Evolutionary conservation across 2,888 invertebrate species (phyloP).

Genomic region (Tenthredo livida): DNA sequence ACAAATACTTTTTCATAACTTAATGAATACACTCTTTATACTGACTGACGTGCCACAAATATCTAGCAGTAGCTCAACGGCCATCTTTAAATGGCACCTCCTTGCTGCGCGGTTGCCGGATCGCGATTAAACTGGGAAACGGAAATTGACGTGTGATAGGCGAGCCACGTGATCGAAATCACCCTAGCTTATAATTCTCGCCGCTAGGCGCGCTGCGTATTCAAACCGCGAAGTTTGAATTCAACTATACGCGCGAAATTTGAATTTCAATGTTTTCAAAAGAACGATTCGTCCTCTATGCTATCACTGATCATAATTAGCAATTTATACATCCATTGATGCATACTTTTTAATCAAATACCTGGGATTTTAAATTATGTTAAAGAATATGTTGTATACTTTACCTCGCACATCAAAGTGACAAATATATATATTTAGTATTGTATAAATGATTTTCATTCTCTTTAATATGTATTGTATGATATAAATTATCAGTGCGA

Average conservation of each 20-base stretch:
- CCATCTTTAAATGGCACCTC: constrained; percentile 75
- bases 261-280: background rate
- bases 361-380: background rate
- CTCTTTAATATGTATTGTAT: background rate
- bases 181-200: background rate
- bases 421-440: background rate
- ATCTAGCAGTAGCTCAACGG: constrained; percentile 70
- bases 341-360: background rate
- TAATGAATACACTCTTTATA: background rate
- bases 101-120: constrained; percentile 58
- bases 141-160: background rate
- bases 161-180: background rate
- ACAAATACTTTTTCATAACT: background rate
- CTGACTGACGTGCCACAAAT: constrained; percentile 72
- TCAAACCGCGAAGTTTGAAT: background rate
- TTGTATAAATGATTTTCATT: background rate
- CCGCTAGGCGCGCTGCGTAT: background rate
- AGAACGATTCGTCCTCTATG: background rate
- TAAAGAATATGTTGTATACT: background rate
- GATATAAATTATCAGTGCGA: background rate
- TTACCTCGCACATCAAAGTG: background rate
- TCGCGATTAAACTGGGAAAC: background rate
- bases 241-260: background rate
- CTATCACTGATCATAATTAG: background rate
- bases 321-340: background rate